These are phyloP conservation scores for Panurus biarmicus DNA, from an alignment of 2,113 vertebrate species.

Conservation along the genomic window DNA sequence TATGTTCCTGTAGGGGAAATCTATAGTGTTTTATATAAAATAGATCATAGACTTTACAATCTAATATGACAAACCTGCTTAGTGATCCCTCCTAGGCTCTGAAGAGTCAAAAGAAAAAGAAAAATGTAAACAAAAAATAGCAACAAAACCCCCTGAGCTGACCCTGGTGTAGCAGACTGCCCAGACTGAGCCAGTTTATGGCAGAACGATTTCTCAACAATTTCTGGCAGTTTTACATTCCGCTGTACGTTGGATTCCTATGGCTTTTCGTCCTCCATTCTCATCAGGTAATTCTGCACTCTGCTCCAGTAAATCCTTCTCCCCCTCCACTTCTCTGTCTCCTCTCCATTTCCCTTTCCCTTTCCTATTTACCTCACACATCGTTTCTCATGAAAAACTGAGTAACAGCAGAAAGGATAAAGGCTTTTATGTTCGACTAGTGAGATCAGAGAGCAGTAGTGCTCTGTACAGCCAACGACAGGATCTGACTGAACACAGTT, in stretches of 20 bases:
- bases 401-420: not conserved
- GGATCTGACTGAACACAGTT: not conserved
- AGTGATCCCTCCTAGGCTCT: not conserved
- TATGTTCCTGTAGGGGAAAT: not conserved
- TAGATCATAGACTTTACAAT: not conserved
- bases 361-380: constrained; percentile 22
- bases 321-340: not conserved
- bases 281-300: not conserved
- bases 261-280: not conserved
- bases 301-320: not conserved
- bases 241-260: not conserved
- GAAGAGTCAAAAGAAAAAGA: not conserved
- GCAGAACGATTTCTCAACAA: not conserved
- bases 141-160: not conserved
- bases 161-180: not conserved
- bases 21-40: not conserved
- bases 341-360: not conserved
- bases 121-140: not conserved
- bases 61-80: not conserved
- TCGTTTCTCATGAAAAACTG: not conserved
- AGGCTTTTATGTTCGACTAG: constrained; percentile 20
- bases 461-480: not conserved
- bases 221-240: not conserved
- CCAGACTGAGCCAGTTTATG: not conserved
- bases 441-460: not conserved